A percentile compares a stretch with the other conserved stretches of the same genome.
phyloP scores from a whole-genome alignment of 2,113 vertebrate species.

The Halichoeres trimaculatus region DNA sequence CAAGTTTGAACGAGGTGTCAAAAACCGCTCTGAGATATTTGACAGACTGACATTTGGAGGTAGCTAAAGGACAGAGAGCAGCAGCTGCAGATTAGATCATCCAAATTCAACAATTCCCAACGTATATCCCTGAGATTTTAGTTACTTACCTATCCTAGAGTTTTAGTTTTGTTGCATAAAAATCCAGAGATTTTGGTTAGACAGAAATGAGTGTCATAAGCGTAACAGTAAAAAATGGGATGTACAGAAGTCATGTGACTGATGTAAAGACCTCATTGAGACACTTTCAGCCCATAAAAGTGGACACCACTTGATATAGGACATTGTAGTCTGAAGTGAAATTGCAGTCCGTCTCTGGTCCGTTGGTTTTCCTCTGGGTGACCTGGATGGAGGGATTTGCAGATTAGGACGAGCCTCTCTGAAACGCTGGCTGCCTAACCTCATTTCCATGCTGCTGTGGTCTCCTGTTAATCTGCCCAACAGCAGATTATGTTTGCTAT shows the following conservation, averaged over 20 bases:
- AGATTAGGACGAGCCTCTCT: conserved; percentile 61
- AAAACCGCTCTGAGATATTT: too few species aligned
- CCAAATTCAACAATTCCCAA: too few species aligned
- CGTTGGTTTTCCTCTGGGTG: conserved; percentile 26
- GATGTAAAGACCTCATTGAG: not conserved
- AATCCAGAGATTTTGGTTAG: too few species aligned
- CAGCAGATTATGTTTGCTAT: conserved; percentile 71
- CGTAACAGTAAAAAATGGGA: too few species aligned
- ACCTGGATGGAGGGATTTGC: conserved; percentile 75
- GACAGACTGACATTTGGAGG: too few species aligned
- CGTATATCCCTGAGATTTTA: too few species aligned
- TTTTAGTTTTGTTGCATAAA: too few species aligned
- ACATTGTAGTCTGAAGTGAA: not conserved
- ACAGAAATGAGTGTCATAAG: too few species aligned
- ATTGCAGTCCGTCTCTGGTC: not conserved
- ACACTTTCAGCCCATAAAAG: not conserved
- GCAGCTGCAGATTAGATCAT: too few species aligned
- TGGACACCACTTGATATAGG: not conserved
- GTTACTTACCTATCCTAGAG: too few species aligned
- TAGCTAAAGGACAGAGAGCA: not conserved
- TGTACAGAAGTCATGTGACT: too few species aligned
- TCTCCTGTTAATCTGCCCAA: conserved; percentile 72
- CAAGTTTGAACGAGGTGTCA: too few species aligned
- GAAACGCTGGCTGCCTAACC: conserved; percentile 66
- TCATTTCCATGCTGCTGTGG: conserved; percentile 70